A percentile compares a stretch with the other conserved stretches of the same genome.
phyloP scores from a whole-genome alignment of 2,797 vertebrate genomes.

The Euthynnus affinis region DNA sequence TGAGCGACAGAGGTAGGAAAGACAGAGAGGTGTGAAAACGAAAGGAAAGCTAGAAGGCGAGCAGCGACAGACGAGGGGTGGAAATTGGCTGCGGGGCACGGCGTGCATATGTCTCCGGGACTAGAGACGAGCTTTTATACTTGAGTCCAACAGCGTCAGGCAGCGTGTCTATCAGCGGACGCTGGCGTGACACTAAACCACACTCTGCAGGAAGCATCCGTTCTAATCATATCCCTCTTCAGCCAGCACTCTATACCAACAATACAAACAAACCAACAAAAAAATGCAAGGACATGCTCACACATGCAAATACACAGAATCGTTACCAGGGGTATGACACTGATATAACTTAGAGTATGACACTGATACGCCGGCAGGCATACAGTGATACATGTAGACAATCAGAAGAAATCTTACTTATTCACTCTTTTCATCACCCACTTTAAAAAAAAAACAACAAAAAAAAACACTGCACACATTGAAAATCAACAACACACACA shows the following conservation, averaged over 20 bases:
- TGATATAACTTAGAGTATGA: slow-evolving; percentile 16
- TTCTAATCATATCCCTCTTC: slow-evolving; percentile 68
- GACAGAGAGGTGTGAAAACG: slow-evolving; percentile 61
- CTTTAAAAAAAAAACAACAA: slow-evolving; percentile 13
- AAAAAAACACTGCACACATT: slow-evolving; percentile 7
- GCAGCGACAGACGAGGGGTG: slow-evolving; percentile 41
- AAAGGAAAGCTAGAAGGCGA: slow-evolving; percentile 49
- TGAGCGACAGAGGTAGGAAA: slow-evolving; percentile 61
- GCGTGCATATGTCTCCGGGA: slow-evolving; percentile 54
- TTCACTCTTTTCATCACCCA: slow-evolving; percentile 14
- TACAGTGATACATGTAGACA: slow-evolving; percentile 11
- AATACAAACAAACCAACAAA: slow-evolving; percentile 41
- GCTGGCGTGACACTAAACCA: slow-evolving; percentile 68
- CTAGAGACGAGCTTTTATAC: slow-evolving; percentile 68
- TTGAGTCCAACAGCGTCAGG: slow-evolving; percentile 78
- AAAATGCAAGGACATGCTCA: slow-evolving; percentile 22
- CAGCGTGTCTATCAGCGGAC: slow-evolving; percentile 70
- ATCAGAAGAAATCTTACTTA: slow-evolving; percentile 22
- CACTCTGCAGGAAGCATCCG: slow-evolving; percentile 68
- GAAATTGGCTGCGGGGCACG: slow-evolving; percentile 68
- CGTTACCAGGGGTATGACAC: slow-evolving; percentile 20
- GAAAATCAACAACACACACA: slow-evolving; percentile 3
- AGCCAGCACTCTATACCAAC: slow-evolving; percentile 28
- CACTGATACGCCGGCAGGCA: slow-evolving; percentile 27
- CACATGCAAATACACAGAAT: slow-evolving; percentile 39